phyloP scores from a whole-genome alignment of 2,113 vertebrate species.

The Pterocles gutturalis region DNA sequence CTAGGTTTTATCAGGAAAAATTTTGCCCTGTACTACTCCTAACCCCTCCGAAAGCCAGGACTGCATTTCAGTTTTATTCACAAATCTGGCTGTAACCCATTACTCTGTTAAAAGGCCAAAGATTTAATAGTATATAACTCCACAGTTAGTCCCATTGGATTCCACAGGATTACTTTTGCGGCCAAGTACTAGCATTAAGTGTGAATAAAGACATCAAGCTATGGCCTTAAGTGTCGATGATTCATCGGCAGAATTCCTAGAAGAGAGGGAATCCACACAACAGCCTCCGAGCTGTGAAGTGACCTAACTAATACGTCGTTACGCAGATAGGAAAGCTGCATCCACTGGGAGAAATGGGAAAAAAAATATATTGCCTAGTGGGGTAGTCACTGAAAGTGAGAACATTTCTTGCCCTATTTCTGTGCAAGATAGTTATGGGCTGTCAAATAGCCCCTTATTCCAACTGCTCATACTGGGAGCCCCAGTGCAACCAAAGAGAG shows the following conservation, averaged over 20 bases:
- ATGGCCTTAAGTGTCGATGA: slow-evolving; percentile 15
- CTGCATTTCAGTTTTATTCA: slow-evolving; percentile 29
- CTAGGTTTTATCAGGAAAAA: slow-evolving; percentile 49
- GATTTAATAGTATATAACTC: slow-evolving; percentile 51
- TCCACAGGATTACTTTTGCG: slow-evolving; percentile 47
- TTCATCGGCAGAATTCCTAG: slow-evolving; percentile 53
- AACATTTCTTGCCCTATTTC: not conserved
- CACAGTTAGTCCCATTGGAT: slow-evolving; percentile 49
- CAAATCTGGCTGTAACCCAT: slow-evolving; percentile 53
- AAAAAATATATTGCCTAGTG: not conserved
- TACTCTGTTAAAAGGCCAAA: slow-evolving; percentile 39
- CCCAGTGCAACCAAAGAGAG: not conserved
- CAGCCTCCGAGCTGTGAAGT: slow-evolving; percentile 48
- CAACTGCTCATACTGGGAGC: not conserved
- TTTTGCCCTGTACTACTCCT: not conserved
- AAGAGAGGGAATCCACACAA: slow-evolving; percentile 39
- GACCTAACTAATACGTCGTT: slow-evolving; percentile 8
- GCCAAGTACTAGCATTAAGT: slow-evolving; percentile 48
- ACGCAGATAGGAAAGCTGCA: not conserved
- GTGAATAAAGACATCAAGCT: slow-evolving; percentile 69
- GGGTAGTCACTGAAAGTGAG: not conserved
- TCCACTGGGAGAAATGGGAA: not conserved
- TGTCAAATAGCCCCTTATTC: not conserved
- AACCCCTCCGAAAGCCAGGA: not conserved
- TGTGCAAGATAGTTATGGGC: not conserved